A percentile compares a stretch with the other conserved stretches of the same genome.
These are phyloP conservation scores for Rhinolophus ferrumequinum DNA, from an alignment of 2,113 vertebrate species.

Conservation along the genomic window DNA sequence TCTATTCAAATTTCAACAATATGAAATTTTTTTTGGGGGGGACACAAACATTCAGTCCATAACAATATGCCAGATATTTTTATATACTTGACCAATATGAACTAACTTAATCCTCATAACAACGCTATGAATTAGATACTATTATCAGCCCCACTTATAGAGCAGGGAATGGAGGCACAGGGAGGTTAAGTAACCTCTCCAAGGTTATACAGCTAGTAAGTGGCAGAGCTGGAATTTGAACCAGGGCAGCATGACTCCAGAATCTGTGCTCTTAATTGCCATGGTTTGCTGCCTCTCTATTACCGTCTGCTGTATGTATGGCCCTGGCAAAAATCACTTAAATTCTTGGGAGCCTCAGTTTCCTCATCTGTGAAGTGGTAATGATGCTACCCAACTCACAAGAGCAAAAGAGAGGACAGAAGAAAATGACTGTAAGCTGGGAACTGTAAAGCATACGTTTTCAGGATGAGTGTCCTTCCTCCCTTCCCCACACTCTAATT, in stretches of 20 bases:
- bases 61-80: background rate
- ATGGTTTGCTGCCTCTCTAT: background rate
- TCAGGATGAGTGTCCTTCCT: background rate
- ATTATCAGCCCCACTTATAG: background rate
- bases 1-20: background rate
- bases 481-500: background rate
- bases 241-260: background rate
- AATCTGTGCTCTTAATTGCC: background rate
- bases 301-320: background rate
- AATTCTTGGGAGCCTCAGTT: background rate
- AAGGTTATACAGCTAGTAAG: background rate
- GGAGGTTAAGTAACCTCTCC: background rate
- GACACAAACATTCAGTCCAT: background rate
- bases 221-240: background rate
- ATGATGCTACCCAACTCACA: background rate
- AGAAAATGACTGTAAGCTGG: background rate
- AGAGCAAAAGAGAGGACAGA: background rate
- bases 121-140: background rate
- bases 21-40: background rate
- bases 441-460: accelerated
- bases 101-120: background rate
- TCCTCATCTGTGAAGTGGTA: background rate
- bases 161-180: background rate
- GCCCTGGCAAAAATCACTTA: background rate
- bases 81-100: background rate